These are phyloP conservation scores for Oopsacas minuta DNA, from an alignment of 37 sponge, comb jelly and placozoan species.

Conservation along the genomic window DNA sequence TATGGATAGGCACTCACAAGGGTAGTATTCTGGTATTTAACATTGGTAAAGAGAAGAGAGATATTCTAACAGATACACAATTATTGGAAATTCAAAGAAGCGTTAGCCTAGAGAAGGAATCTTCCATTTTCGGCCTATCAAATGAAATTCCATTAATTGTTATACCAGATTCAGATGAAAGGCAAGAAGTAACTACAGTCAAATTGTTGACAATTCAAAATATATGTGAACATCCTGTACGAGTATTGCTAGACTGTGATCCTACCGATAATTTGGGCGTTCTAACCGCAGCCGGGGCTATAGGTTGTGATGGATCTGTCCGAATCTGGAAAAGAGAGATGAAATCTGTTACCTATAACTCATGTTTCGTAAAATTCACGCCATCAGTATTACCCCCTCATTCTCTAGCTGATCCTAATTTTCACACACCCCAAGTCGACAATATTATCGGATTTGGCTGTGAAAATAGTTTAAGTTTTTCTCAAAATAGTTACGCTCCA, in stretches of 20 bases:
- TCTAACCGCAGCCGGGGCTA: not conserved
- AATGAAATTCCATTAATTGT: not conserved
- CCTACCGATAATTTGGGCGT: not conserved
- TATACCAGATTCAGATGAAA: not conserved
- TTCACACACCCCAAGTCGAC: not conserved
- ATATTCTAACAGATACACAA: not conserved
- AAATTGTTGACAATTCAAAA: not conserved
- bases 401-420: not conserved
- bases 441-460: not conserved
- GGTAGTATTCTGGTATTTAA: not conserved
- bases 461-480: not conserved
- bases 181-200: not conserved
- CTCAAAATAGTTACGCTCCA: not conserved
- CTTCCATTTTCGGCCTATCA: not conserved
- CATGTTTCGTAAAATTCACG: not conserved
- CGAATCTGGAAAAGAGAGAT: not conserved
- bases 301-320: not conserved
- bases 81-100: not conserved
- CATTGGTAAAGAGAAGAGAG: not conserved
- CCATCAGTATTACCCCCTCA: not conserved
- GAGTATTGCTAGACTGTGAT: not conserved
- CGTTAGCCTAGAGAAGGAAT: not conserved
- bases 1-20: conserved; percentile 2
- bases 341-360: not conserved
- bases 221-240: not conserved